Percentiles rank a stretch among this genome's conserved stretches.
These are phyloP conservation scores for Leptinotarsa lineolata DNA, from an alignment of 1,140 invertebrate species.

Conservation along the genomic window DNA sequence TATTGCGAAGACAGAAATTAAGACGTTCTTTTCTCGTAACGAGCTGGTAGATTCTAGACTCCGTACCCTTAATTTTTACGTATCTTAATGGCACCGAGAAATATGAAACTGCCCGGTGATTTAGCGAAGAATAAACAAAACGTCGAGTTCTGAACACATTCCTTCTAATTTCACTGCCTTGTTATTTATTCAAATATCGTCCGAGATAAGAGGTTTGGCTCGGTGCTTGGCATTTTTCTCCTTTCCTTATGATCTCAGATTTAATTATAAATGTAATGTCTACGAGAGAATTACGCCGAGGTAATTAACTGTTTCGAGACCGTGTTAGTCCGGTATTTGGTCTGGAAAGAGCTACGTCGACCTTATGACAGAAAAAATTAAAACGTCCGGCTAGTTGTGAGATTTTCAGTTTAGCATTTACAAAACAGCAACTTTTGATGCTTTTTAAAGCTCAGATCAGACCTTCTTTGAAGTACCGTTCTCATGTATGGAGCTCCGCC, in stretches of 20 bases:
- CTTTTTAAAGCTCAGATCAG: too few species aligned
- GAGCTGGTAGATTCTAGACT: not conserved
- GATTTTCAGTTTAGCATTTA: too few species aligned
- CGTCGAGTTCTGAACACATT: conserved; percentile 9
- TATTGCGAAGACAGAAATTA: conserved; percentile 12
- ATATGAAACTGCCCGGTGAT: conserved; percentile 14
- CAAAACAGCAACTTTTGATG: too few species aligned
- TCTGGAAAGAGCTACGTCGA: too few species aligned
- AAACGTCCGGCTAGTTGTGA: too few species aligned
- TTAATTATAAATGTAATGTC: conserved; percentile 32
- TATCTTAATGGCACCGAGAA: not conserved
- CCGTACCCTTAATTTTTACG: conserved; percentile 20
- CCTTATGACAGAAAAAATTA: too few species aligned
- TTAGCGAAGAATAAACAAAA: conserved; percentile 17
- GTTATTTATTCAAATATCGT: conserved; percentile 27
- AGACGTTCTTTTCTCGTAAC: conserved; percentile 15
- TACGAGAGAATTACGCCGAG: conserved; percentile 21
- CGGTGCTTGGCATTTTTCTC: conserved; percentile 19
- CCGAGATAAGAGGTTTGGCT: conserved; percentile 25
- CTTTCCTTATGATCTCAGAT: conserved; percentile 30
- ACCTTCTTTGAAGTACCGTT: too few species aligned
- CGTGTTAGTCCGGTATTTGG: conserved; percentile 10
- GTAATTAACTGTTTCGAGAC: conserved; percentile 22
- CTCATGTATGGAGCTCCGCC: too few species aligned
- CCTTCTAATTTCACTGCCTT: conserved; percentile 21